Base-by-base conservation (phyloP, 2,113 vertebrate genomes). In the Crotalus viridis region DNA sequence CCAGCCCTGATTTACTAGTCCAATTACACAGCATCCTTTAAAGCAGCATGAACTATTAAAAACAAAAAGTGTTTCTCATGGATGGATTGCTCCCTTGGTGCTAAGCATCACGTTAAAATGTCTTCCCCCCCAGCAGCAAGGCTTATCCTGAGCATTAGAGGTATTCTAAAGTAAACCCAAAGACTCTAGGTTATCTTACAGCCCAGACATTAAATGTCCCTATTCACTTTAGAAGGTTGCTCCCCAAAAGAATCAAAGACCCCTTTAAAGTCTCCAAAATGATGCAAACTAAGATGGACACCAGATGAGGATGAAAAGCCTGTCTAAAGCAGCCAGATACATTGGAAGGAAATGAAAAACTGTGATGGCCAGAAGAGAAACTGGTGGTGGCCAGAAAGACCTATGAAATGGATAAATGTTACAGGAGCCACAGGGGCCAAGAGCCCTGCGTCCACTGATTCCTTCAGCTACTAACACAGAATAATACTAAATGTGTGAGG, bases 61-160 rank as follows among this genome's bases (percentile, higher is more conserved):
- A 91, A 86, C 39, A 4, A 1, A 56, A 85, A 86, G 54, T 4
- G 7, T 26, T 91, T 85, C 22, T 24, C 28, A 1, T 17, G 43
- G 55, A 19, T 12, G 9, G 61, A 91, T 91, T 87, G 91, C 0
- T 0, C 55, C 69, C 2, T 0, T 22, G 55, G 89, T 0, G 6
- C 48, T 17, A 87, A 28, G 0, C 3, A 48, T 9, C 28, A 81
- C 8, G 48, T 57, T 86, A 4, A 91, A 88, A 95, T 52, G 7
- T 87, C 4, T 91, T 33, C 4, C 92, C 26, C 4, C 92, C 26
- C 90, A 54, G 28, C 61, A 0, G 2, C 89, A 2, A 59, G 90
- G 0, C 0, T 0, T 86, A 74, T 4, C 28, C 5, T 12, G 39
- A 85, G 5, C 33, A 93, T 57, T 56, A 55, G 24, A 90, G 56